These are phyloP conservation scores for Atherinosoma microstoma DNA, from an alignment of 2,797 vertebrate species.

Conservation along the genomic window DNA sequence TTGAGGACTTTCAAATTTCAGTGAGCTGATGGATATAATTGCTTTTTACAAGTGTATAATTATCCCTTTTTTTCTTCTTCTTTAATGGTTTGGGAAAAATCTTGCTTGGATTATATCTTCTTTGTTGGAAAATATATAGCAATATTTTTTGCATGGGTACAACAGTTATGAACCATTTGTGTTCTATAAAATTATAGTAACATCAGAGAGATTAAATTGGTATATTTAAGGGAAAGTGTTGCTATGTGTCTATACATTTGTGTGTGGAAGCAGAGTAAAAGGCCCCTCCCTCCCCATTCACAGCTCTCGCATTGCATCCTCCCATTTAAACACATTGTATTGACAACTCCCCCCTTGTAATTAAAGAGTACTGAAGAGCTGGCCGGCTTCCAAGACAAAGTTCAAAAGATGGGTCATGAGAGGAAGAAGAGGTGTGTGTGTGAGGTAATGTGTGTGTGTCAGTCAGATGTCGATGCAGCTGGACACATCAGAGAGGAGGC, in stretches of 20 bases:
- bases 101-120: no score
- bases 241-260: neutral
- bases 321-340: constrained; percentile 99
- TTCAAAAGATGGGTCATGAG: constrained; percentile 99
- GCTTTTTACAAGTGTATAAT: no score
- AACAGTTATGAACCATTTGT: constrained; percentile 15
- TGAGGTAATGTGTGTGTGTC: constrained; percentile 49
- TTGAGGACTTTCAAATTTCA: no score
- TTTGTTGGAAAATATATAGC: constrained; percentile 87
- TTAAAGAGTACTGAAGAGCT: constrained; percentile 99
- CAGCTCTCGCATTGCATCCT: constrained; percentile 88
- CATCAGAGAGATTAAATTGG: constrained; percentile 1
- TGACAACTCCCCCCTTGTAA: constrained; percentile 99
- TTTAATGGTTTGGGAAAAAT: no score
- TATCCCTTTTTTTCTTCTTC: no score
- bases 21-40: no score
- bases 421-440: constrained; percentile 81
- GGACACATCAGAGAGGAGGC: constrained; percentile 92
- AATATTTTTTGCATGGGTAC: constrained; percentile 88
- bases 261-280: constrained; percentile 91
- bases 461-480: constrained; percentile 88
- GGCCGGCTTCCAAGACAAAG: constrained; percentile 99
- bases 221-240: neutral
- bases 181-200: constrained; percentile 11
- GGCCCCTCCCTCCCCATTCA: constrained; percentile 76